Evolutionary conservation across 1,140 invertebrate genomes (phyloP).

Genomic region (Caenorhabditis brenneri): DNA sequence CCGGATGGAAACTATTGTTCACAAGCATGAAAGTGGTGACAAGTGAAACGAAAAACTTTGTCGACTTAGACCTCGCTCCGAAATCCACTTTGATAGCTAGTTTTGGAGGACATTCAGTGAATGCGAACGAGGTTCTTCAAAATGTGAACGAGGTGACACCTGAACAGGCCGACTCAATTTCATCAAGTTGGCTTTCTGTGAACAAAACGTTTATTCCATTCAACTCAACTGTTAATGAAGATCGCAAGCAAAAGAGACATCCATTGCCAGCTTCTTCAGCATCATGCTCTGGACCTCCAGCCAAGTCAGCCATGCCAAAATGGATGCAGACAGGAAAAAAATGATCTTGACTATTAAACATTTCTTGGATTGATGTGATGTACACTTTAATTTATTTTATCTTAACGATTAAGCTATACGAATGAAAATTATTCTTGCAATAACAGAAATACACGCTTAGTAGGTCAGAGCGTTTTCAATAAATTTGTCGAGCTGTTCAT

Average conservation of each 20-base stretch:
- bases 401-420: not conserved
- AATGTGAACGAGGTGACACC: not conserved
- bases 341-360: not conserved
- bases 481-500: conserved; percentile 46
- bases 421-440: not conserved
- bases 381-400: not conserved
- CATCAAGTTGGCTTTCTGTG: not conserved
- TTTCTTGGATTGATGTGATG: not conserved
- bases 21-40: not conserved
- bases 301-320: conserved; percentile 25
- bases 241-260: conserved; percentile 4
- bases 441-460: not conserved
- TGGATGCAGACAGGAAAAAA: conserved; percentile 7
- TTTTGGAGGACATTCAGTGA: not conserved
- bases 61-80: conserved; percentile 5
- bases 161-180: not conserved
- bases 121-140: not conserved
- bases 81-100: not conserved
- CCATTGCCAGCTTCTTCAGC: not conserved
- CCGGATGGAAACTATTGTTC: conserved; percentile 18
- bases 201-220: conserved; percentile 13
- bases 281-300: not conserved
- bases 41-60: not conserved
- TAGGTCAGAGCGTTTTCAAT: conserved; percentile 34
- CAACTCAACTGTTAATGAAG: conserved; percentile 15